Evolutionary conservation across 2,888 invertebrate genomes (phyloP).

Genomic region (Pocota personata): DNA sequence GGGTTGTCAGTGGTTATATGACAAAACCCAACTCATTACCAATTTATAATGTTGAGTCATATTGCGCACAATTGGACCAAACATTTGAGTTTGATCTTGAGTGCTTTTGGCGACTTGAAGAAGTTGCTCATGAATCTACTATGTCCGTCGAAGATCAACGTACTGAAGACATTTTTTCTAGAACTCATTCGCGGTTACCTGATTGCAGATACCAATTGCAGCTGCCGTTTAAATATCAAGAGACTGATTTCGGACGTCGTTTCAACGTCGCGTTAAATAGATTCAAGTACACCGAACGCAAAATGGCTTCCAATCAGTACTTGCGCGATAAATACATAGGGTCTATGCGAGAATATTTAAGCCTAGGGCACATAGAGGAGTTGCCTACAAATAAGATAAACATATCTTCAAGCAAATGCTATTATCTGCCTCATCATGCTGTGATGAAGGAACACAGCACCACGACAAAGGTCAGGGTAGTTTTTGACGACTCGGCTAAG

Average conservation of each 20-base stretch:
- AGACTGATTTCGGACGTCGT: too few species aligned
- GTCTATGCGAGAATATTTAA: slow-evolving; percentile 28
- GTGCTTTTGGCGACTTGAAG: not conserved
- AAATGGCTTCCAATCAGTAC: too few species aligned
- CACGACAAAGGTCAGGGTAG: not conserved
- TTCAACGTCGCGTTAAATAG: too few species aligned
- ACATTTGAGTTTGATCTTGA: not conserved
- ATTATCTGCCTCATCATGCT: slow-evolving; percentile 36
- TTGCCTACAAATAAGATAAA: slow-evolving; percentile 6
- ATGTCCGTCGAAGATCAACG: not conserved
- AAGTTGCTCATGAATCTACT: not conserved
- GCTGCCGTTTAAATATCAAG: too few species aligned
- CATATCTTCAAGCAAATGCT: not conserved
- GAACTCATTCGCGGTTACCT: too few species aligned
- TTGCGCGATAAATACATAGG: too few species aligned
- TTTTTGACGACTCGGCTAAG: slow-evolving; percentile 1
- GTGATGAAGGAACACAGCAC: slow-evolving; percentile 43
- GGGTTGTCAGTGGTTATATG: not conserved
- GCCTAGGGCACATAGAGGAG: slow-evolving; percentile 24
- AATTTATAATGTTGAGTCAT: not conserved
- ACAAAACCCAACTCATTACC: not conserved
- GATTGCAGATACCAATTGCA: too few species aligned
- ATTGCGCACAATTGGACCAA: not conserved
- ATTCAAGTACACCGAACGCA: too few species aligned
- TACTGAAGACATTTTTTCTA: not conserved